Evolutionary conservation across 2,113 vertebrate species (phyloP), one percentile per base, ranked within the genome.

Genomic region (Phyllopteryx taeniolatus): DNA sequence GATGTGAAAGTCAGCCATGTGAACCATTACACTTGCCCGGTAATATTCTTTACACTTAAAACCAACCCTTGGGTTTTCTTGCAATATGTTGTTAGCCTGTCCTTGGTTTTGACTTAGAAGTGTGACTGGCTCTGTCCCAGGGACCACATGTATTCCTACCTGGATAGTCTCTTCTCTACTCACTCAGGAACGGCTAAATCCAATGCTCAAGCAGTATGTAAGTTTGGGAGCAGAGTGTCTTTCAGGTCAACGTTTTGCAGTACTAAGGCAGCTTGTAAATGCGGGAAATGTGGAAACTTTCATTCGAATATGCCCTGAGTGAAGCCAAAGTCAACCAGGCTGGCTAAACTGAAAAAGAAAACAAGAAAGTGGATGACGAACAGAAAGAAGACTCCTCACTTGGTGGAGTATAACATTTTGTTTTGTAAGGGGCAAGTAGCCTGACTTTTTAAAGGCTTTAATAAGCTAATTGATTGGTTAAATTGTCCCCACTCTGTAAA

Each of bases 211-310:
- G 35, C 35, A 5, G 5, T 72, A 79, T 78, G 83, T 66, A 46
- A 53, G 56, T 74, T 46, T 63, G 77, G 72, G 74, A 82, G 27
- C 62, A 19, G 80, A 78, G 75, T 82, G 72, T 82, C 82, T 86
- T 84, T 83, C 79, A 81, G 79, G 72, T 67, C 70, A 83, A 82
- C 71, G 59, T 81, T 80, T 87, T 71, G 75, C 73, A 56, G 65
- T 73, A 80, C 65, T 78, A 79, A 77, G 76, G 84, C 85, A 86
- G 82, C 82, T 88, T 89, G 86, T 89, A 89, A 87, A 89, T 73
- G 79, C 59, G 49, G 60, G 3, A 74, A 74, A 71, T 60, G 62
- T 86, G 77, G 83, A 86, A 86, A 88, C 62, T 65, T 80, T 77
- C 7, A 33, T 67, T 71, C 72, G 66, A 74, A 11, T 8, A 14